Percentiles rank a stretch among this genome's conserved stretches.
phyloP scores from a whole-genome alignment of 2,888 invertebrate species.

The Microctonus hyperodae region DNA sequence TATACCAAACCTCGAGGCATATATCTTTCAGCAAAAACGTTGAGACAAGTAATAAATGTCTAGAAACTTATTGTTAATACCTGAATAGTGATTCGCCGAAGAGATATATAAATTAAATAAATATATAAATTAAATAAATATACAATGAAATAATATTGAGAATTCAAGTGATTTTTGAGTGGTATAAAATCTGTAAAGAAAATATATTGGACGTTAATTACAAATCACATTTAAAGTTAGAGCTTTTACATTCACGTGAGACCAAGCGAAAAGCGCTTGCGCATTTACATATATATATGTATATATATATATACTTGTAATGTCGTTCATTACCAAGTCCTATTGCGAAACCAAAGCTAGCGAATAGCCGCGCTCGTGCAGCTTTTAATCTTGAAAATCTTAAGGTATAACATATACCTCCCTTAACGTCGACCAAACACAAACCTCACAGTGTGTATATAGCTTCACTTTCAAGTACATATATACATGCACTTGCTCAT shows the following conservation, averaged over 20 bases:
- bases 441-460: background rate
- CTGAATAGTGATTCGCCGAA: too few species aligned
- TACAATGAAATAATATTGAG: slow-evolving; percentile 17
- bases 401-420: slow-evolving; percentile 34
- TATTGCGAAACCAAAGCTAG: slow-evolving; percentile 23
- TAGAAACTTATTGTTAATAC: background rate
- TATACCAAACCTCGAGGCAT: background rate
- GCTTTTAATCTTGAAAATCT: slow-evolving; percentile 49
- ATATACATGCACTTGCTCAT: background rate
- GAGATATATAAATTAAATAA: slow-evolving; percentile 9
- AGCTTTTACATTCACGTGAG: slow-evolving; percentile 9
- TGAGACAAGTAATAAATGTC: background rate
- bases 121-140: slow-evolving; percentile 20
- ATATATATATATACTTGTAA: slow-evolving; percentile 26
- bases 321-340: slow-evolving; percentile 47
- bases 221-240: background rate
- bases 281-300: background rate
- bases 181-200: background rate
- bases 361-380: slow-evolving; percentile 34
- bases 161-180: slow-evolving; percentile 26
- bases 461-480: background rate
- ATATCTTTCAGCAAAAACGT: background rate
- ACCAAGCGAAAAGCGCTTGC: background rate
- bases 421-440: background rate
- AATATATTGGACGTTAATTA: background rate